These are phyloP conservation scores for Proales similis DNA, from an alignment of 1,140 invertebrate species.

Conservation along the genomic window DNA sequence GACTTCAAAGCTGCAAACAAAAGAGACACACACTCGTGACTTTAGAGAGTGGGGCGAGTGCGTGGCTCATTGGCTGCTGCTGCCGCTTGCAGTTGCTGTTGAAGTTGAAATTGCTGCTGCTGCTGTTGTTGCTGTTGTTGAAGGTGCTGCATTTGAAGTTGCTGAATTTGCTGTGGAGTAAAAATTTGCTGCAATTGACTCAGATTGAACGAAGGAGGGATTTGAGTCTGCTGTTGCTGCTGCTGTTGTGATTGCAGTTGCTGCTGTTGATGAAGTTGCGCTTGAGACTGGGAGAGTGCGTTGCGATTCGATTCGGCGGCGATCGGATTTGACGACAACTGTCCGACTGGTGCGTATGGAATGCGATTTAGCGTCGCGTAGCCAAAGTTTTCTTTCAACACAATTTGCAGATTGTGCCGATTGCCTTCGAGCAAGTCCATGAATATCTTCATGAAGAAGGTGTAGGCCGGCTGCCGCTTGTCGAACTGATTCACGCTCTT, in stretches of 20 bases:
- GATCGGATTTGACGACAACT: conserved; percentile 5
- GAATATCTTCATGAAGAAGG: conserved; percentile 51
- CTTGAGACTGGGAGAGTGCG: conserved; percentile 2
- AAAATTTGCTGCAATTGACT: too few species aligned
- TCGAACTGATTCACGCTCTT: conserved; percentile 58
- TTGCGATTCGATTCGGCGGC: not conserved
- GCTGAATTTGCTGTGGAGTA: conserved; percentile 4
- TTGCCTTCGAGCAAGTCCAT: conserved; percentile 47
- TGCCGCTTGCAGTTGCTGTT: too few species aligned
- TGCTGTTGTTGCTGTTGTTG: conserved; percentile 13
- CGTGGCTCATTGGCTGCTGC: too few species aligned
- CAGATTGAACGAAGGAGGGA: too few species aligned
- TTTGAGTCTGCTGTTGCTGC: too few species aligned
- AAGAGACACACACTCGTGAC: too few species aligned
- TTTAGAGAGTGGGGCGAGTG: too few species aligned
- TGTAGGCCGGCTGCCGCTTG: conserved; percentile 48
- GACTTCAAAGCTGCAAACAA: too few species aligned
- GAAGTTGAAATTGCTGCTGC: not conserved
- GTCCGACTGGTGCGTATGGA: conserved; percentile 6
- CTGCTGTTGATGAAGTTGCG: conserved; percentile 20
- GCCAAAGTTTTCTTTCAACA: conserved; percentile 35
- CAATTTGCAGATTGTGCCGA: conserved; percentile 30
- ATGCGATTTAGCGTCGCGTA: conserved; percentile 28
- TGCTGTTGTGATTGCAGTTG: conserved; percentile 1
- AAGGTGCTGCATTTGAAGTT: not conserved